Evolutionary conservation across 2,888 invertebrate genomes (phyloP).

Genomic region (Selenia dentaria): DNA sequence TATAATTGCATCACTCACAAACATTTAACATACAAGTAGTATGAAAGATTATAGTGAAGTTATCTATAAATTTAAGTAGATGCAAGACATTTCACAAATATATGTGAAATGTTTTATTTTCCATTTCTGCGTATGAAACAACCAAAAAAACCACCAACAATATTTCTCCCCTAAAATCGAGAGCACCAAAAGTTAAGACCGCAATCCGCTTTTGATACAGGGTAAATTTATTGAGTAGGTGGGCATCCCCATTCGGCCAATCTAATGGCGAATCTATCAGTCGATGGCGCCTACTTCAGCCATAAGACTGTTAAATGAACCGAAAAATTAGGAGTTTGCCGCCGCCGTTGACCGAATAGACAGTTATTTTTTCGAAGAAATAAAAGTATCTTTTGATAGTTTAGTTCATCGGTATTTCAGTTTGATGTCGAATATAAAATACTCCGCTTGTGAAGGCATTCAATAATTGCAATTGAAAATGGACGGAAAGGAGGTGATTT

Average conservation of each 20-base stretch:
- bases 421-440: too few relatives aligned
- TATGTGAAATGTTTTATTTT: too few relatives aligned
- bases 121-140: neutral
- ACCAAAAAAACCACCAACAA: slow-evolving; percentile 7
- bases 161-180: slow-evolving; percentile 12
- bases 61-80: too few relatives aligned
- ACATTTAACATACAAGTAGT: too few relatives aligned
- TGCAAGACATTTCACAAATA: too few relatives aligned
- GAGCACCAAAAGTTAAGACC: slow-evolving; percentile 17
- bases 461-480: too few relatives aligned
- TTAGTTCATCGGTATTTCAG: neutral
- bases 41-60: too few relatives aligned
- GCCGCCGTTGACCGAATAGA: slow-evolving; percentile 54
- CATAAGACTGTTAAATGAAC: slow-evolving; percentile 80
- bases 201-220: slow-evolving; percentile 47
- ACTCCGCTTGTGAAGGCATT: too few relatives aligned
- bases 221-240: slow-evolving; percentile 57
- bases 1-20: too few relatives aligned
- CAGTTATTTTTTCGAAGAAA: slow-evolving; percentile 35
- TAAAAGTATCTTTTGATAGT: slow-evolving; percentile 26
- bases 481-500: too few relatives aligned
- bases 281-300: slow-evolving; percentile 64
- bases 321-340: slow-evolving; percentile 77
- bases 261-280: slow-evolving; percentile 73
- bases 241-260: slow-evolving; percentile 54